phyloP scores from a whole-genome alignment of 2,797 vertebrate species.

The Melopsittacus undulatus region DNA sequence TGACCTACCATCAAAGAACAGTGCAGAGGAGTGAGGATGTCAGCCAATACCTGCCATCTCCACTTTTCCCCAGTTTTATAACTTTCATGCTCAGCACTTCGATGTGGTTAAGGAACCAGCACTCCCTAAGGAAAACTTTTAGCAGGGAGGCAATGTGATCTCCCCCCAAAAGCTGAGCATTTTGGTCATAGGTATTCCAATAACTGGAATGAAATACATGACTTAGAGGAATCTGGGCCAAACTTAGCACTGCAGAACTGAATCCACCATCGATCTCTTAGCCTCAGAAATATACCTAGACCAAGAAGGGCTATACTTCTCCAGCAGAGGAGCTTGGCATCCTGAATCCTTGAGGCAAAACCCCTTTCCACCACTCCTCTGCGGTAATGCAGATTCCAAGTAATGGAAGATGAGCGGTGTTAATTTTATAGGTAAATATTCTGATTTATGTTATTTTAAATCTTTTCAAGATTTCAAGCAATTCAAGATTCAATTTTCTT shows the following conservation, averaged over 20 bases:
- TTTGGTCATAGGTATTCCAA: neutral
- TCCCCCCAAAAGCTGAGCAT: neutral
- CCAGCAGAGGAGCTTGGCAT: neutral
- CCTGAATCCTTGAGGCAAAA: neutral
- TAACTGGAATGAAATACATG: neutral
- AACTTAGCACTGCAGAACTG: neutral
- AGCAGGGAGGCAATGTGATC: neutral
- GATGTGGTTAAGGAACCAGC: neutral
- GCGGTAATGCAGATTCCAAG: neutral
- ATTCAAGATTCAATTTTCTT: slow-evolving; percentile 16
- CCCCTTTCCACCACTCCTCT: neutral
- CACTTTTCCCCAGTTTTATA: neutral
- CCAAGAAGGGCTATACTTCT: neutral
- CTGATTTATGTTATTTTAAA: slow-evolving; percentile 24
- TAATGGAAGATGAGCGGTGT: neutral
- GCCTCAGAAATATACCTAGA: neutral
- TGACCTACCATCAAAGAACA: neutral
- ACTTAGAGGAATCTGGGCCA: neutral
- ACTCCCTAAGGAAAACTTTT: neutral
- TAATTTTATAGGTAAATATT: slow-evolving; percentile 39
- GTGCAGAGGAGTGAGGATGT: neutral
- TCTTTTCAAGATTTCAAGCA: slow-evolving; percentile 41
- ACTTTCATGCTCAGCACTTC: neutral
- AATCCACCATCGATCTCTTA: neutral
- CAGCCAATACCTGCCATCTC: neutral